phyloP scores from a whole-genome alignment of 92 coral and sea anemone species.

The Blastomussa wellsi region DNA sequence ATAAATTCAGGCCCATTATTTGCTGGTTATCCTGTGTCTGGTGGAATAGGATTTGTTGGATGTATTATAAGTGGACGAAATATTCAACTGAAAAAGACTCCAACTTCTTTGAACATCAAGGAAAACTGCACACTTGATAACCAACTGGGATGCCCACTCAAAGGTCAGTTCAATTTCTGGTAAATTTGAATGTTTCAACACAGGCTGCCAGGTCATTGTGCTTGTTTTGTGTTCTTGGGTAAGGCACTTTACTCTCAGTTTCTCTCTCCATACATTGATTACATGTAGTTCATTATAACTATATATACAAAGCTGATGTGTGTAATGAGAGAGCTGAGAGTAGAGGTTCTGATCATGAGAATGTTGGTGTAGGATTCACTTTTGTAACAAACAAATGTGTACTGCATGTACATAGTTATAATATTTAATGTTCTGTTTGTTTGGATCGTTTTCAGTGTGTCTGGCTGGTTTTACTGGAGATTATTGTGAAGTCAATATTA shows the following conservation, averaged over 20 bases:
- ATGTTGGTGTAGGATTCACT: no score
- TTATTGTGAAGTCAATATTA: conserved; percentile 85
- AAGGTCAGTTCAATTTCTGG: conserved; percentile 47
- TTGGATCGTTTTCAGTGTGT: conserved; percentile 57
- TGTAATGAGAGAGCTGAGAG: no score
- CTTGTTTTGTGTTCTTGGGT: no score
- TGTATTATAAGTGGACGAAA: conserved; percentile 89
- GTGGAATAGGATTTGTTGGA: conserved; percentile 75
- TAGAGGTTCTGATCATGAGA: no score
- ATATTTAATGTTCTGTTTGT: background rate
- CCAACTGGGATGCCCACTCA: conserved; percentile 52
- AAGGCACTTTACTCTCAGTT: no score
- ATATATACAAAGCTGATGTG: no score
- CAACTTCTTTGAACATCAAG: conserved; percentile 26
- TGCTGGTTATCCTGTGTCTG: conserved; percentile 61
- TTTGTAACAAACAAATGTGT: no score
- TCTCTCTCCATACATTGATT: no score
- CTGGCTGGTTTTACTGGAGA: conserved; percentile 86
- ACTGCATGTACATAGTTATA: no score
- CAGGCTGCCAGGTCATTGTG: no score
- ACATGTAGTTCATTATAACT: no score
- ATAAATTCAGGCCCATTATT: conserved; percentile 59
- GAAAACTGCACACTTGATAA: conserved; percentile 69
- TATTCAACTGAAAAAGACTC: conserved; percentile 40
- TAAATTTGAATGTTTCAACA: no score